These are phyloP conservation scores for Macrophya alboannulata DNA, from an alignment of 2,888 invertebrate genomes.

Conservation along the genomic window DNA sequence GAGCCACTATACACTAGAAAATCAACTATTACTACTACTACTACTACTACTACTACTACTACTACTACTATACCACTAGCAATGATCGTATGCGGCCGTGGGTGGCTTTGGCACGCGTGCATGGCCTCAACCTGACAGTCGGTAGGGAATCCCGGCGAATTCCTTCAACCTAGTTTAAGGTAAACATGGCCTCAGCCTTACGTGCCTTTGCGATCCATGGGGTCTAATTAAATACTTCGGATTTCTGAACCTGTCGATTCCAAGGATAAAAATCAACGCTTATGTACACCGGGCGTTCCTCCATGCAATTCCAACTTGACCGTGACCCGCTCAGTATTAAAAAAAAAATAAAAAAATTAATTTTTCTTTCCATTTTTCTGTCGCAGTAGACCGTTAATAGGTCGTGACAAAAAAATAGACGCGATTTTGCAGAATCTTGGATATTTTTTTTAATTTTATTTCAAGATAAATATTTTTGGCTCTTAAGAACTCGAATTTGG, in stretches of 20 bases:
- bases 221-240: slow-evolving; percentile 42
- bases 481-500: no score
- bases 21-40: slow-evolving; percentile 31
- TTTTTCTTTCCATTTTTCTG: no score
- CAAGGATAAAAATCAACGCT: slow-evolving; percentile 1
- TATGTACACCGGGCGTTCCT: background rate
- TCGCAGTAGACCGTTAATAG: no score
- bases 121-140: slow-evolving; percentile 51
- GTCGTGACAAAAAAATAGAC: no score
- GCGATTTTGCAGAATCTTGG: no score
- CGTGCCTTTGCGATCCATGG: slow-evolving; percentile 13
- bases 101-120: slow-evolving; percentile 32
- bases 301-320: no score
- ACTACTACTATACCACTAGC: background rate
- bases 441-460: no score
- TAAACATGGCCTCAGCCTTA: slow-evolving; percentile 50
- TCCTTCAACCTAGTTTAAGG: slow-evolving; percentile 53
- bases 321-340: no score
- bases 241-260: slow-evolving; percentile 35
- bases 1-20: background rate
- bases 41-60: slow-evolving; percentile 36
- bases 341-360: no score
- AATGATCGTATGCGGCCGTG: slow-evolving; percentile 35
- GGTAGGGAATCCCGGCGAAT: slow-evolving; percentile 45
- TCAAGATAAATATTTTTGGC: no score